Evolutionary conservation across 23 tunicate genomes (phyloP).

Genomic region (Trididemnum nubilum): DNA sequence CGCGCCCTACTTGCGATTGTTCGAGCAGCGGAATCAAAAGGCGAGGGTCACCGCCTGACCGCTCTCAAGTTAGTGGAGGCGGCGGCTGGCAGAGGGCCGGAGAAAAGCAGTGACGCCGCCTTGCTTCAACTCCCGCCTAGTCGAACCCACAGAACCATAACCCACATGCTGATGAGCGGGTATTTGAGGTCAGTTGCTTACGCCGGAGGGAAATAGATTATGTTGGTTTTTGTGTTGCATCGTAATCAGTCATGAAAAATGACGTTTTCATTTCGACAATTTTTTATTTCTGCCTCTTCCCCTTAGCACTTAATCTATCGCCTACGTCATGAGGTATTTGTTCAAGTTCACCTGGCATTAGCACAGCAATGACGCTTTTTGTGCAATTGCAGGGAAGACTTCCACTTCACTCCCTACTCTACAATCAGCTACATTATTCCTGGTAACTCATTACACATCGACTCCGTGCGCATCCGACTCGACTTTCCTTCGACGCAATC

Average conservation of each 20-base stretch:
- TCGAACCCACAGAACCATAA: constrained; percentile 41
- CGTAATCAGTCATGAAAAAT: neutral
- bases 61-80: constrained; percentile 69
- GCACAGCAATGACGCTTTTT: no score
- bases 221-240: neutral
- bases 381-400: constrained; percentile 70
- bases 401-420: constrained; percentile 89
- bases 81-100: constrained; percentile 60
- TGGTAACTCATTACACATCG: constrained; percentile 19
- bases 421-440: constrained; percentile 79
- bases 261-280: no score
- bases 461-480: neutral
- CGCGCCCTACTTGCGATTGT: constrained; percentile 34
- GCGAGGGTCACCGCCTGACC: constrained; percentile 62
- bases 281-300: no score
- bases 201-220: no score
- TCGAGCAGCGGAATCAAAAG: constrained; percentile 25
- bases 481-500: neutral
- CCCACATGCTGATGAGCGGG: constrained; percentile 56
- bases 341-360: no score
- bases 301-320: no score
- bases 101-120: constrained; percentile 27
- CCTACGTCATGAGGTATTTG: no score
- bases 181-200: constrained; percentile 57
- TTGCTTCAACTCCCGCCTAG: constrained; percentile 26